phyloP scores from a whole-genome alignment of 2,888 invertebrate species.

The Drosophila picticornis region DNA sequence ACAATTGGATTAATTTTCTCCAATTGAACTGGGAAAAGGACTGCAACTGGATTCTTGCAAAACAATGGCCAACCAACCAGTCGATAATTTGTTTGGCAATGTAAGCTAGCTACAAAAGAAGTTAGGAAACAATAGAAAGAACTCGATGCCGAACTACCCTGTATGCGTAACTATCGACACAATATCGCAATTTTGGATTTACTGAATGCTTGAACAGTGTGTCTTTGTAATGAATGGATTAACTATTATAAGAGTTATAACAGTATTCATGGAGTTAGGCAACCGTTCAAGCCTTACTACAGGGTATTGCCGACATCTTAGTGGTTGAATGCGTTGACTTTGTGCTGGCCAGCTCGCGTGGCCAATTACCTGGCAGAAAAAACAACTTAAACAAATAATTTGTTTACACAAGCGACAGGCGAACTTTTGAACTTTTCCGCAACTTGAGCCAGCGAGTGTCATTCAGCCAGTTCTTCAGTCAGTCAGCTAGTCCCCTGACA shows the following conservation, averaged over 20 bases:
- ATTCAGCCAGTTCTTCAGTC: slow-evolving; percentile 35
- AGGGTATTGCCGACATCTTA: slow-evolving; percentile 40
- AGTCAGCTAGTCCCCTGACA: slow-evolving; percentile 12
- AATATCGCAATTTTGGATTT: neutral
- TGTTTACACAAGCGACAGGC: slow-evolving; percentile 78
- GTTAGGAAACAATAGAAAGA: neutral
- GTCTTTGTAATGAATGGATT: neutral
- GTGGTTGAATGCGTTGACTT: slow-evolving; percentile 27
- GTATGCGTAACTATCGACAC: neutral
- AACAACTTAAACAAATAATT: slow-evolving; percentile 74
- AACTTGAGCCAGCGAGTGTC: slow-evolving; percentile 35
- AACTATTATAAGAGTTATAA: neutral
- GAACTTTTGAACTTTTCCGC: slow-evolving; percentile 79
- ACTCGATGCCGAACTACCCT: neutral
- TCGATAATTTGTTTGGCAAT: slow-evolving; percentile 70
- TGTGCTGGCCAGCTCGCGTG: slow-evolving; percentile 56
- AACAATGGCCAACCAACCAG: slow-evolving; percentile 54
- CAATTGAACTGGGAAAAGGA: slow-evolving; percentile 29
- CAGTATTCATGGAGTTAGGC: neutral
- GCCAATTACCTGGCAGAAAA: slow-evolving; percentile 72
- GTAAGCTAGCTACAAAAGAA: slow-evolving; percentile 45
- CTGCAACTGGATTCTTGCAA: slow-evolving; percentile 34
- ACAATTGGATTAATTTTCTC: slow-evolving; percentile 10
- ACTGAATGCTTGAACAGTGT: neutral
- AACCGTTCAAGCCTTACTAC: neutral